A percentile compares a stretch with the other conserved stretches of the same genome.
These are phyloP conservation scores for Enteromius trimaculatus DNA, from an alignment of 2,797 vertebrate genomes.

Conservation along the genomic window DNA sequence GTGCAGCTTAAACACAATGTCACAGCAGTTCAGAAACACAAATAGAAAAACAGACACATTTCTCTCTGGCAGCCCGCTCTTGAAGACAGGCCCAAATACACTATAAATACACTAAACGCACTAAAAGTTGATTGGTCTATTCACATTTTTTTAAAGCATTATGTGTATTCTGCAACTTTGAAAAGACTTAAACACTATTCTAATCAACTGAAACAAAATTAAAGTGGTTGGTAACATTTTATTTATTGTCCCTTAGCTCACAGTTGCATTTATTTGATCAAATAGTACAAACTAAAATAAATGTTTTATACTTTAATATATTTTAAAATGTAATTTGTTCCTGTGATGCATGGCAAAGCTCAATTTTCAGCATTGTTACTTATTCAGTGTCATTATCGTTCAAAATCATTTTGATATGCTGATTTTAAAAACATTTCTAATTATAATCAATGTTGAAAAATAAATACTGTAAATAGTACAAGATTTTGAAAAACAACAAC, in stretches of 20 bases:
- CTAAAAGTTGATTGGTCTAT: neutral
- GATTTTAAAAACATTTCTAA: neutral
- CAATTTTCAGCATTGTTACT: neutral
- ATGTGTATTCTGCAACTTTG: neutral
- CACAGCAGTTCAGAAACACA: constrained; percentile 42
- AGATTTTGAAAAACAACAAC: too few relatives aligned
- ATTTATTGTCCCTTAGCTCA: neutral
- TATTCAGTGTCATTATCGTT: neutral
- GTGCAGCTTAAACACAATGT: constrained; percentile 54
- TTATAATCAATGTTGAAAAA: neutral
- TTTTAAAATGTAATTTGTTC: neutral
- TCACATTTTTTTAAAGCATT: neutral
- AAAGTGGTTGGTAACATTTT: neutral
- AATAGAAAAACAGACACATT: constrained; percentile 1
- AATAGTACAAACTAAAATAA: neutral
- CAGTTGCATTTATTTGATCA: neutral
- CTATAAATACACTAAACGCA: neutral
- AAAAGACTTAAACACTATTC: neutral
- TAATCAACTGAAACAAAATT: neutral
- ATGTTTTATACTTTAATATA: neutral
- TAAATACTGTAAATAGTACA: neutral
- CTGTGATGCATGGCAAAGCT: neutral
- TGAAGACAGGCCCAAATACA: neutral
- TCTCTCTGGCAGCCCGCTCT: neutral
- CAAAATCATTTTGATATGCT: neutral